Evolutionary conservation across 2,888 invertebrate genomes (phyloP).

Genomic region (Spodoptera picta): DNA sequence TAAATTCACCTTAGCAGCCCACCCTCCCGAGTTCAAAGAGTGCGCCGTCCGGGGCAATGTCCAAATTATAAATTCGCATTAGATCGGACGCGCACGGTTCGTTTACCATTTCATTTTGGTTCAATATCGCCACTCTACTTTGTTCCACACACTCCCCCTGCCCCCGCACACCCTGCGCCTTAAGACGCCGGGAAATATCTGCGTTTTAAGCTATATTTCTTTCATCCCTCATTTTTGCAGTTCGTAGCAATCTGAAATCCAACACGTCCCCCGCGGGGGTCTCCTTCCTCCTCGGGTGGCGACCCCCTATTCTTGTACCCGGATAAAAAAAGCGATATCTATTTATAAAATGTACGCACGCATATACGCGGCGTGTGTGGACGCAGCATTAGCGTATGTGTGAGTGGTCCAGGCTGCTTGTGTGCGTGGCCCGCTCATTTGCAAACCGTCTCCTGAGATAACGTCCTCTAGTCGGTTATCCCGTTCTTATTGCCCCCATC

Average conservation of each 20-base stretch:
- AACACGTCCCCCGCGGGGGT: slow-evolving; percentile 88
- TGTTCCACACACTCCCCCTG: slow-evolving; percentile 87
- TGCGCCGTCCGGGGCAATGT: slow-evolving; percentile 83
- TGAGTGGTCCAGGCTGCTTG: slow-evolving; percentile 61
- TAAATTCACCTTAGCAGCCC: slow-evolving; percentile 79
- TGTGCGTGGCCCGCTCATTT: slow-evolving; percentile 86
- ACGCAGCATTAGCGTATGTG: slow-evolving; percentile 79
- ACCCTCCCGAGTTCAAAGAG: slow-evolving; percentile 86
- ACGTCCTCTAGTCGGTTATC: slow-evolving; percentile 87
- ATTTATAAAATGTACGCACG: slow-evolving; percentile 88
- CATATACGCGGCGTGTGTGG: slow-evolving; percentile 80
- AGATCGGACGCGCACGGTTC: slow-evolving; percentile 89
- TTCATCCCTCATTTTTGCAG: slow-evolving; percentile 90
- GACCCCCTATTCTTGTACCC: slow-evolving; percentile 87
- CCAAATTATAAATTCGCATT: slow-evolving; percentile 89
- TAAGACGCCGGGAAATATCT: slow-evolving; percentile 89
- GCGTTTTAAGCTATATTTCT: slow-evolving; percentile 90
- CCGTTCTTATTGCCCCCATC: slow-evolving; percentile 87
- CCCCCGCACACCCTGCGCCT: slow-evolving; percentile 77
- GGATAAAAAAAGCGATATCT: slow-evolving; percentile 89
- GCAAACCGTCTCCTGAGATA: slow-evolving; percentile 89
- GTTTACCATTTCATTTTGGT: slow-evolving; percentile 89
- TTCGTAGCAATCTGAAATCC: slow-evolving; percentile 90
- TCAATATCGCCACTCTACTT: slow-evolving; percentile 89
- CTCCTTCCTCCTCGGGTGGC: slow-evolving; percentile 80